Evolutionary conservation across 2,888 invertebrate species (phyloP).

Genomic region (Lamellibrachia columna): DNA sequence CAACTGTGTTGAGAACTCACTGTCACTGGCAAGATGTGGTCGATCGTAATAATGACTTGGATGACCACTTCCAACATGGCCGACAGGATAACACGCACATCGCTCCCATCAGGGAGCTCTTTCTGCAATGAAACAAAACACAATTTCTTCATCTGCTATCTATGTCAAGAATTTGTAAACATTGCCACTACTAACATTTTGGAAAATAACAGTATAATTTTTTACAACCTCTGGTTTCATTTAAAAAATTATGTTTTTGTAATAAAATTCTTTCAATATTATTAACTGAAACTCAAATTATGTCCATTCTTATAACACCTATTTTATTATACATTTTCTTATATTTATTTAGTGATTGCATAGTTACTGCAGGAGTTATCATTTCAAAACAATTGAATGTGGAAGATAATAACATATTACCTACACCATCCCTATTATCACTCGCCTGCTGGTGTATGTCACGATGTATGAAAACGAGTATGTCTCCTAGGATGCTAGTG

Average conservation of each 20-base stretch:
- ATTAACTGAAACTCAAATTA: too few species aligned
- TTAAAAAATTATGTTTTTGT: not conserved
- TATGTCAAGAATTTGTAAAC: not conserved
- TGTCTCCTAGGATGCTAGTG: slow-evolving; percentile 86
- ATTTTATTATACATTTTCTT: too few species aligned
- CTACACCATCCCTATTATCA: not conserved
- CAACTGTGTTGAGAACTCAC: not conserved
- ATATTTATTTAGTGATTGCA: too few species aligned
- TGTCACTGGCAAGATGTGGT: not conserved
- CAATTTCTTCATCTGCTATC: not conserved
- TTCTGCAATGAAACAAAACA: not conserved
- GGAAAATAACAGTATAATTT: not conserved
- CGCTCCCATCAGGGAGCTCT: slow-evolving; percentile 17
- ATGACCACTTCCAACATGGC: slow-evolving; percentile 85
- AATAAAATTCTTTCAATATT: not conserved
- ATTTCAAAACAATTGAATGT: too few species aligned
- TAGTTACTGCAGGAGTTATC: too few species aligned
- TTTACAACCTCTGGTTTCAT: not conserved
- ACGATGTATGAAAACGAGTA: slow-evolving; percentile 75
- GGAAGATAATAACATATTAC: too few species aligned
- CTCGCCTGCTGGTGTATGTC: not conserved
- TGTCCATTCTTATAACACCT: too few species aligned
- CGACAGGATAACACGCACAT: slow-evolving; percentile 71
- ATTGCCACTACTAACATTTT: not conserved
- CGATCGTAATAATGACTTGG: slow-evolving; percentile 71